Base-by-base conservation (phyloP, 2,797 vertebrate species). In the Brachyalestes nurse region DNA sequence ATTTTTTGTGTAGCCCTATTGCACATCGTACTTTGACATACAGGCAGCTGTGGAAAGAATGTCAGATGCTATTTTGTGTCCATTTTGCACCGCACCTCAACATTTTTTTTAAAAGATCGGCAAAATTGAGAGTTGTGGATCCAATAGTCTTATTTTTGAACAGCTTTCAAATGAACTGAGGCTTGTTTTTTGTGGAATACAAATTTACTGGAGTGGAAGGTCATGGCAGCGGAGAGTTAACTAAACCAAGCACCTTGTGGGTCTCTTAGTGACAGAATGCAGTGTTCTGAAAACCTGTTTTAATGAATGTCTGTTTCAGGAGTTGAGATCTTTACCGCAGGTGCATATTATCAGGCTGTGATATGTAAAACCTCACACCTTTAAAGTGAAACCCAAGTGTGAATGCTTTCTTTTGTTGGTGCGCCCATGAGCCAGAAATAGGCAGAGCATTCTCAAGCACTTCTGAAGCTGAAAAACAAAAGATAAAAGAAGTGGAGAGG, bases 401-500 rank as follows among this genome's bases (percentile, higher is more conserved):
- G 6, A 58, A 73, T 13, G 53, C 19, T 34, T 40, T 10, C 53
- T 58, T 17, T 42, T 64, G 47, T 57, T 45, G 69, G 64, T 61
- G 55, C 13, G 53, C 5, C 38, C 13, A 4, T 38, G 13, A n/a
- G 51, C 7, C 45, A 64, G 34, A 65, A 73, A 65, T 6, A 55
- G 45, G 16, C 16, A 28, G 40, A 2, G 28, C 47, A 17, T 74
- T 74, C 34, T 80, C 62, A 49, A 60, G 42, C 34, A 23, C 55
- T 40, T 73, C 28, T 58, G 12, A 42, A 49, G 16, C 16, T 21
- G 38, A 58, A 75, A 67, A 17, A 62, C 62, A 71, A 78, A 75
- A 57, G 12, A 84, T 47, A 72, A 81, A 17, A 28, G 40, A 40
- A 58, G 21, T n/a, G 25, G 64, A 67, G 28, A 51, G 53, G 60